phyloP scores from a whole-genome alignment of 2,888 invertebrate species.

The Ypsolopha sequella region DNA sequence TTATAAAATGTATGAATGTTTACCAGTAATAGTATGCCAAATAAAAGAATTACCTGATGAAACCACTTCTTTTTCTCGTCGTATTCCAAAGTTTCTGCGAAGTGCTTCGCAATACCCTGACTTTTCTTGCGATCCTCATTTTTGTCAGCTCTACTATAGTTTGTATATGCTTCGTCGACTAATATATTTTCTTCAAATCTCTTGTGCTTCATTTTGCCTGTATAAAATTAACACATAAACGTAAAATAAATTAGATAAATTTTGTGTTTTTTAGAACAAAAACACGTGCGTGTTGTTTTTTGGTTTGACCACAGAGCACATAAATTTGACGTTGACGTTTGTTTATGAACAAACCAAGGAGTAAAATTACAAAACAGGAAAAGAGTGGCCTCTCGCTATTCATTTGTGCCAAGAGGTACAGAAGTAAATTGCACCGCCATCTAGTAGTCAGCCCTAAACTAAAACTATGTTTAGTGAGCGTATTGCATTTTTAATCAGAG shows the following conservation, averaged over 20 bases:
- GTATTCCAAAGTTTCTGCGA: slow-evolving; percentile 60
- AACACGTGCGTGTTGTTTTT: slow-evolving; percentile 26
- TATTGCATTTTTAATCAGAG: too few species aligned
- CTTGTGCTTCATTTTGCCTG: slow-evolving; percentile 55
- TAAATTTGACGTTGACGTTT: too few species aligned
- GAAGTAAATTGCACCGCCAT: too few species aligned
- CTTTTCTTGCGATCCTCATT: slow-evolving; percentile 57
- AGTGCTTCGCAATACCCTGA: slow-evolving; percentile 56
- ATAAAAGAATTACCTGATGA: slow-evolving; percentile 56
- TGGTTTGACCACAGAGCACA: too few species aligned
- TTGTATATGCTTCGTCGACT: slow-evolving; percentile 60
- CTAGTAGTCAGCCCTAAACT: too few species aligned
- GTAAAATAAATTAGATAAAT: too few species aligned
- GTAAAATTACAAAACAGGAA: too few species aligned
- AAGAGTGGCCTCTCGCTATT: too few species aligned
- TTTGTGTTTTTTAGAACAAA: slow-evolving; percentile 7
- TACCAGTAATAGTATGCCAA: too few species aligned
- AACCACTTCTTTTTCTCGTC: slow-evolving; percentile 75
- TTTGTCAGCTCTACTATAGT: slow-evolving; percentile 49
- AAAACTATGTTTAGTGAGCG: too few species aligned
- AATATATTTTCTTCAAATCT: slow-evolving; percentile 64
- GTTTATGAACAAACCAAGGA: neutral
- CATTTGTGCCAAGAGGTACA: too few species aligned
- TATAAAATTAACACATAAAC: slow-evolving; percentile 8
- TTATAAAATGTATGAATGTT: too few species aligned